Evolutionary conservation across 2,888 invertebrate species (phyloP).

Genomic region (Polydrusus tereticollis): DNA sequence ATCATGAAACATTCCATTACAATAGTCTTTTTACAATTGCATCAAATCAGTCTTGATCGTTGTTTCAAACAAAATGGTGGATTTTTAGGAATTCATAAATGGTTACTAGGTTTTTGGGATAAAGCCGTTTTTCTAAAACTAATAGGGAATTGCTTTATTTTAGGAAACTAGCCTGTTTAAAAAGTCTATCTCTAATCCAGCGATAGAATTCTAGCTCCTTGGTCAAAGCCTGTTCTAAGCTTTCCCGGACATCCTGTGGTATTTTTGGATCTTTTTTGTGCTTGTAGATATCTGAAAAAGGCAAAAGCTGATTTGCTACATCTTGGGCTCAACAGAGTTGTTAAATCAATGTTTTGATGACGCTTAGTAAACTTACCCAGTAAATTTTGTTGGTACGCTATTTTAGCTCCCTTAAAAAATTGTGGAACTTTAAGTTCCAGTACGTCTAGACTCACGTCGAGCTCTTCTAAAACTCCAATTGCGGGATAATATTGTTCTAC

Average conservation of each 20-base stretch:
- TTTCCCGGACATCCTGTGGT: conserved; percentile 50
- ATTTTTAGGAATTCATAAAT: too few relatives aligned
- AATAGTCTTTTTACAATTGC: conserved; percentile 1
- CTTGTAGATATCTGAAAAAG: conserved; percentile 52
- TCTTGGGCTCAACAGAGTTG: too few relatives aligned
- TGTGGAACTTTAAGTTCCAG: conserved; percentile 70
- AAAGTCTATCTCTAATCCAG: conserved; percentile 70
- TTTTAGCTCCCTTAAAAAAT: conserved; percentile 71
- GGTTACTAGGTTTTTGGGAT: too few relatives aligned
- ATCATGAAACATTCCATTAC: background rate
- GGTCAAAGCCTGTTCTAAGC: conserved; percentile 64
- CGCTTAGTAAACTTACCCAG: conserved; percentile 64
- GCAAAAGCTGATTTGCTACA: conserved; percentile 1
- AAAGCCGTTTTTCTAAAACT: background rate
- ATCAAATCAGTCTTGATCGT: background rate
- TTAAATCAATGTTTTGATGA: too few relatives aligned
- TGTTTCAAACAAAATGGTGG: background rate
- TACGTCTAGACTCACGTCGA: conserved; percentile 70
- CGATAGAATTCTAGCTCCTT: conserved; percentile 73
- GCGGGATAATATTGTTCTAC: conserved; percentile 72
- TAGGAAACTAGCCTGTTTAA: conserved; percentile 52
- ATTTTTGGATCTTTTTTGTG: conserved; percentile 49
- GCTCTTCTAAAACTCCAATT: conserved; percentile 72
- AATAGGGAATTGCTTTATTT: background rate
- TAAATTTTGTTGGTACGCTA: conserved; percentile 68